Base-by-base conservation (phyloP, 2,797 vertebrate genomes). In the Coregonus suidteri region DNA sequence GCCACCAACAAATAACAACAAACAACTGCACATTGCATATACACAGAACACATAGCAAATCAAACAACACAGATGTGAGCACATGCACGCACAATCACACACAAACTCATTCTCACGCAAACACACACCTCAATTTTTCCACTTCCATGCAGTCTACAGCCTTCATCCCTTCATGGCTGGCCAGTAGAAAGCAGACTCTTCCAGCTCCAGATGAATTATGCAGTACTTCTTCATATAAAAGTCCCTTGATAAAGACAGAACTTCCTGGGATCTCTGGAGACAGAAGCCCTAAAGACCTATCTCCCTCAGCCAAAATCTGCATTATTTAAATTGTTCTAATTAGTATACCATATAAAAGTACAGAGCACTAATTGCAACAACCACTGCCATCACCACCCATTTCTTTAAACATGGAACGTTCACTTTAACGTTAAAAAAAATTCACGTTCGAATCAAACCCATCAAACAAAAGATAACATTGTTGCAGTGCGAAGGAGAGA, bases 251-350 rank as follows among this genome's bases (percentile, higher is more conserved):
- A 54, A 54, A 72, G 53, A 72, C 6, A 1, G n/a, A 25, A 72
- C 70, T 4, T 53, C 20, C 25, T 15, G 14, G 51, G 20, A 30
- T 54, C 52, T 15, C 51, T 31, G 47, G 47, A 53, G 25, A 30
- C 71, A 54, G 47, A 54, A 30, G 51, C 25, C 51, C 71, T 31
- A 34, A 15, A 73, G 71, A 30, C 71, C 71, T 56, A 6, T 73
- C 53, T 73, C 14, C 76, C 7, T 34, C 25, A 30, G 37, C 70
- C 71, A 72, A 64, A 64, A 64, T 51, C 37, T 64, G 30, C 37
- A 64, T 15, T 71, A 47, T 51, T 53, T 20, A 51, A 53, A 4
- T 16, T 65, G 65, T 73, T 72, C 51, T 72, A 72, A 77, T 77
- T 77, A 65, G 25, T 30, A 16, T 34, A 53, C 71, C 9, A 16